Evolutionary conservation across 2,888 invertebrate genomes (phyloP).

Genomic region (Meteorus colon): DNA sequence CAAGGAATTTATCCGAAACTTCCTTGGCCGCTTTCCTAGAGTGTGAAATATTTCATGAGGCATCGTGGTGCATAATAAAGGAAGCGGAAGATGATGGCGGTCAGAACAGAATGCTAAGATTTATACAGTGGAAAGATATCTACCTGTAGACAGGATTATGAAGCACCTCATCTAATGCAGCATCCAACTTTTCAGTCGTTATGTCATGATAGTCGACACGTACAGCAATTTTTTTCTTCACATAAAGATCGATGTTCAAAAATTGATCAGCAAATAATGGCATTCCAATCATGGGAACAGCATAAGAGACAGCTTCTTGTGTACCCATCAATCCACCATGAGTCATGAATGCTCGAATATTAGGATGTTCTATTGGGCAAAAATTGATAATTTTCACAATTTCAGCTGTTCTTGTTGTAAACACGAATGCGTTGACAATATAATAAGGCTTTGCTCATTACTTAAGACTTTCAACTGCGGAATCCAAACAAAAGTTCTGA

Average conservation of each 20-base stretch:
- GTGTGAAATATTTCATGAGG: background rate
- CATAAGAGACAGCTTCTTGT: conserved; percentile 65
- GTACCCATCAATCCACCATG: conserved; percentile 68
- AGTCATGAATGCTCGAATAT: conserved; percentile 65
- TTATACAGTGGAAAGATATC: conserved; percentile 3
- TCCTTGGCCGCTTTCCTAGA: conserved; percentile 2
- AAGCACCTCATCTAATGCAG: conserved; percentile 59
- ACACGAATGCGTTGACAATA: too few relatives aligned
- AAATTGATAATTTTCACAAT: too few relatives aligned
- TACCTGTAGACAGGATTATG: conserved; percentile 62
- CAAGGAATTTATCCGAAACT: conserved; percentile 57
- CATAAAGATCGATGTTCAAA: conserved; percentile 59
- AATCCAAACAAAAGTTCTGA: conserved; percentile 57
- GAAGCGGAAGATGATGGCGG: background rate
- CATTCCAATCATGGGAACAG: conserved; percentile 67
- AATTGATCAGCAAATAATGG: conserved; percentile 68
- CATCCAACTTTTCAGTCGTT: conserved; percentile 58
- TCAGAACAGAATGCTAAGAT: too few relatives aligned
- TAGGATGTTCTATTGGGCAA: conserved; percentile 62
- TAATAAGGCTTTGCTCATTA: background rate
- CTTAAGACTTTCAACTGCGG: conserved; percentile 60
- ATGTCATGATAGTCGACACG: conserved; percentile 54
- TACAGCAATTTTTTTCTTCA: conserved; percentile 59
- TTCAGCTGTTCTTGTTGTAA: too few relatives aligned
- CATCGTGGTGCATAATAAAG: background rate